These are phyloP conservation scores for Drosophila ambigua DNA, from an alignment of 1,140 invertebrate species.

Conservation along the genomic window DNA sequence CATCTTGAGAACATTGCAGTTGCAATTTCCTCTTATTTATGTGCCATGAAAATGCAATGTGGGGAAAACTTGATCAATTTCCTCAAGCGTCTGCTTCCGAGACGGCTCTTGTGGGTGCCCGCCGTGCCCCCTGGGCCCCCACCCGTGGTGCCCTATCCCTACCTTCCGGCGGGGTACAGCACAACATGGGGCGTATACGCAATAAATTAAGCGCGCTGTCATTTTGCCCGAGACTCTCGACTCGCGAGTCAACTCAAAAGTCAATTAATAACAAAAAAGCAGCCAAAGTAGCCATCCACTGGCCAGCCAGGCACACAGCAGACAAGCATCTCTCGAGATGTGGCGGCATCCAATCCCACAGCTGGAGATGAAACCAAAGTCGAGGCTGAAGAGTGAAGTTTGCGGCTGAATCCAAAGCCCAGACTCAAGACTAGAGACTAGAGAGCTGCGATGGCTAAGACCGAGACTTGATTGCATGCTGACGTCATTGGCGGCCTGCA, in stretches of 20 bases:
- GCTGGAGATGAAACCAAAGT: slow-evolving; percentile 32
- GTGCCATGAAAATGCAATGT: slow-evolving; percentile 72
- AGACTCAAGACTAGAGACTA: neutral
- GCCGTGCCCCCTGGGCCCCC: neutral
- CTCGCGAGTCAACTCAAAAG: slow-evolving; percentile 75
- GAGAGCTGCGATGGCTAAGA: neutral
- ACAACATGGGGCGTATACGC: slow-evolving; percentile 64
- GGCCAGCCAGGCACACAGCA: slow-evolving; percentile 26
- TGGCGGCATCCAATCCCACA: slow-evolving; percentile 24
- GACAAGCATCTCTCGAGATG: slow-evolving; percentile 28
- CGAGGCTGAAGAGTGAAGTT: neutral
- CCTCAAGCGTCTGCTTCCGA: slow-evolving; percentile 70
- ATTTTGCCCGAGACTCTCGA: slow-evolving; percentile 44
- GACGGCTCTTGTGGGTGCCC: slow-evolving; percentile 49
- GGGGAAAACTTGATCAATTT: slow-evolving; percentile 59
- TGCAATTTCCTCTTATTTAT: slow-evolving; percentile 64
- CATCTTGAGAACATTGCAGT: slow-evolving; percentile 37
- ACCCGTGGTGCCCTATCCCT: slow-evolving; percentile 1
- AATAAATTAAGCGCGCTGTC: slow-evolving; percentile 74
- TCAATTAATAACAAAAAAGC: slow-evolving; percentile 72
- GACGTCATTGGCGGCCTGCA: slow-evolving; percentile 41
- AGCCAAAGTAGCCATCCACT: too few species aligned
- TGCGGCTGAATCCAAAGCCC: too few species aligned
- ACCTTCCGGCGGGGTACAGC: slow-evolving; percentile 36
- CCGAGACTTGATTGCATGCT: slow-evolving; percentile 27